Conservation (phyloP, 2,797 vertebrate species). For the Syndactyla subalaris region DNA sequence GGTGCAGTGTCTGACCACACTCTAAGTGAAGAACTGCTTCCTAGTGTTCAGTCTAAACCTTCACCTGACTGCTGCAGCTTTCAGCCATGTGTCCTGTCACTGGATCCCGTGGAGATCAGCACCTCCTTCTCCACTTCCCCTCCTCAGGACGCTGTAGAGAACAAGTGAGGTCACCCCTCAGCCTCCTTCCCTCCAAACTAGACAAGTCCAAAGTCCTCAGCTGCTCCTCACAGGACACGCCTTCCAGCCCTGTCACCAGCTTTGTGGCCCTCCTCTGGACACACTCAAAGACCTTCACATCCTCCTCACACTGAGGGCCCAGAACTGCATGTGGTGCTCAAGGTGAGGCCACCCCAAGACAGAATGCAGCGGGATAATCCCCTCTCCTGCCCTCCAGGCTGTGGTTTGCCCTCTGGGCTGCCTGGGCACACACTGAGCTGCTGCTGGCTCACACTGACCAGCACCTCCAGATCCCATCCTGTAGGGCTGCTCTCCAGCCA, state of each 20-base stretch:
- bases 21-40: background rate
- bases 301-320: background rate
- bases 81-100: background rate
- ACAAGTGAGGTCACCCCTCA: background rate
- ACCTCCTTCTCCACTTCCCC: background rate
- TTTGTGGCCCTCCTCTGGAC: background rate
- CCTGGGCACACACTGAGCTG: background rate
- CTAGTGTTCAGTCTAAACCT: background rate
- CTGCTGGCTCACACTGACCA: no score
- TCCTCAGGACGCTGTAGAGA: background rate
- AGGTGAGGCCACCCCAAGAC: background rate
- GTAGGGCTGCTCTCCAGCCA: background rate
- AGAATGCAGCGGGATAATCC: background rate
- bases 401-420: background rate
- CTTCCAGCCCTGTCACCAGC: background rate
- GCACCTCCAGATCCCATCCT: background rate
- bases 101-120: background rate
- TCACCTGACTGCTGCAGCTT: background rate
- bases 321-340: background rate
- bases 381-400: background rate
- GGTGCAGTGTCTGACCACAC: no score
- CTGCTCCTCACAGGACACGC: background rate
- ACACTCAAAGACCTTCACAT: background rate
- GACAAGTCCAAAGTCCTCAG: background rate
- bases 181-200: background rate